Base-by-base conservation (phyloP, 2,888 invertebrate genomes). In the Dusona sp. region DNA sequence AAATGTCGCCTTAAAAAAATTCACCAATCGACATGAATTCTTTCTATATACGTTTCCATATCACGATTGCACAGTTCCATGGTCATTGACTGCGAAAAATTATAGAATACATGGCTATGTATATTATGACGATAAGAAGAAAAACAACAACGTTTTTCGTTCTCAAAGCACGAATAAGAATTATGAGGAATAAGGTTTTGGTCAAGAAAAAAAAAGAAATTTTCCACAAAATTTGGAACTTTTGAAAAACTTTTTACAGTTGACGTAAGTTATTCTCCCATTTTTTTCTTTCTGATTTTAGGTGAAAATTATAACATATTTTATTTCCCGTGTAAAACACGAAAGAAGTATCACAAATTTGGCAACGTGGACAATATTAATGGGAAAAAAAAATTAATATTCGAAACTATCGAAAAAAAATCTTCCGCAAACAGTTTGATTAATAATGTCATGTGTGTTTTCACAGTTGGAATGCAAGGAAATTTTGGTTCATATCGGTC, bases 21-120 rank as follows among this genome's bases (percentile, higher is more conserved):
- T 38, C 9, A 38, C 22, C 51, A 54, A 78, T 65, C 65, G 22
- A 65, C 45, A n/a, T 16, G 19, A 48, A 64, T 45, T 75, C 16
- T 61, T 75, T 25, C 38, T n/a, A 29, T 16, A 16, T 38, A 36
- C 19, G n/a, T 65, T 67, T 51, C 22, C 36, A 42, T 25, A 36
- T 67, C 38, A 36, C 51, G 22, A 16, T 67, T 51, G 51, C 67
- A 33, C 65, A 51, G 1, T 45, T 65, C 48, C 45, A 65, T 61
- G 29, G 45, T 13, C 75, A 61, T 45, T 64, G 72, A 13, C 9
- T 48, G 4, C 11, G 22, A 57, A 57, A 57, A 25, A 3, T 57
- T 25, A 8, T 25, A 11, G n/a, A 25, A 57, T 57, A 25, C 25
- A 25, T 25, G 3, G 3, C 25, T 57, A 3, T 25, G 3, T 13